These are phyloP conservation scores for Centruroides sculpturatus DNA, from an alignment of 1,140 invertebrate species.

Conservation along the genomic window DNA sequence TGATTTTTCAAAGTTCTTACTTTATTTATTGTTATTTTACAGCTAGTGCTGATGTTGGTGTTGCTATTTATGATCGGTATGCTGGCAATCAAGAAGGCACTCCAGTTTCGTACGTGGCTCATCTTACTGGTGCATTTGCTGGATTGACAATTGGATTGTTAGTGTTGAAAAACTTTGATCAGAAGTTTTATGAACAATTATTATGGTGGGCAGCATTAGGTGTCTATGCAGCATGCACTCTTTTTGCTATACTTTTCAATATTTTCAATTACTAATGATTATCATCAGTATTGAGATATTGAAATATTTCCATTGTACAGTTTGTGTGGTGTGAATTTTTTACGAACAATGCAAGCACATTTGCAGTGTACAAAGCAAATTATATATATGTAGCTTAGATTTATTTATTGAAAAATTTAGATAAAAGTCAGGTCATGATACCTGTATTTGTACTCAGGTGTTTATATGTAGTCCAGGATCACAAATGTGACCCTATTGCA, in stretches of 20 bases:
- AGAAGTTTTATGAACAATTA: conserved; percentile 66
- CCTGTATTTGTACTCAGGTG: no score
- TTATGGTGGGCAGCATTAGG: conserved; percentile 65
- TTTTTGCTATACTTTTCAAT: conserved; percentile 59
- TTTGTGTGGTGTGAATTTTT: no score
- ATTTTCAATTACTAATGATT: conserved; percentile 40
- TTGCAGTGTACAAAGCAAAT: no score
- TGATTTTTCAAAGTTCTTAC: neutral
- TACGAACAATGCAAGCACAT: no score
- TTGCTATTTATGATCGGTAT: conserved; percentile 64
- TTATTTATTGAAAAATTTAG: no score
- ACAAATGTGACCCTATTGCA: no score
- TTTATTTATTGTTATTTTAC: conserved; percentile 51
- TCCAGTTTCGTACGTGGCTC: conserved; percentile 68
- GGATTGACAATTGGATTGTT: conserved; percentile 84
- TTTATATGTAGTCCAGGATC: no score
- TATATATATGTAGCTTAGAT: no score
- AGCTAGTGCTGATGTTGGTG: conserved; percentile 54
- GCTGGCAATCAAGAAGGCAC: conserved; percentile 28
- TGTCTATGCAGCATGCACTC: conserved; percentile 44
- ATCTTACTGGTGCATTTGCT: conserved; percentile 72
- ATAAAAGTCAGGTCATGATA: no score
- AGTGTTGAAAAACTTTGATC: conserved; percentile 73
- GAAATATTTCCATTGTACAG: no score
- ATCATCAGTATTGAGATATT: conserved; percentile 24